Evolutionary conservation across 37 sponge, comb jelly and placozoan species (phyloP), one percentile per base, ranked within the genome.

Genomic region (Diacarnus erythraeanus): DNA sequence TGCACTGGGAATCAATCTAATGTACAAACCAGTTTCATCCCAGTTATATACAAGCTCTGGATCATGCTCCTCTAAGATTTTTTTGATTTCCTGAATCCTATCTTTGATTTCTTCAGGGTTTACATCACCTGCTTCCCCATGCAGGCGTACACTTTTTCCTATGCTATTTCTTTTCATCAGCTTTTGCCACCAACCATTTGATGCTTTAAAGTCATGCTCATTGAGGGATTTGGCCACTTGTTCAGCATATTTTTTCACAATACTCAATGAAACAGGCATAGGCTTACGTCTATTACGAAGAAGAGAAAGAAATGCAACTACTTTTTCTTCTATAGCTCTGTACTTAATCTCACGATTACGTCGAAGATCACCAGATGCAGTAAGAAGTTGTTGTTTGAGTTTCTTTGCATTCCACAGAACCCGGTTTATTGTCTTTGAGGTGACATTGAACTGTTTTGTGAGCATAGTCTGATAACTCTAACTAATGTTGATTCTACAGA

Each of bases 201-300:
- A n/a, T 60, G 61, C 61, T 60, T 60, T 60, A 60, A 25, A 60
- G 22, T n/a, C n/a, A n/a, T n/a, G n/a, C n/a, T n/a, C n/a, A n/a
- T n/a, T 25, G 27, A 60, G 61, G 61, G 61, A 60, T 60, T 25
- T 60, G 61, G 61, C 61, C 61, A 60, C 61, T 60, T 60, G 61
- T 60, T 60, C 61, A 60, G 61, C 61, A 60, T 60, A 60, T 25
- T 60, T 25, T n/a, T n/a, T n/a, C n/a, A n/a, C n/a, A n/a, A n/a
- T 60, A 60, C 61, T 60, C 61, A 60, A 60, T 5, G 61, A 60
- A 60, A 60, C 27, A 25, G 61, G 61, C 61, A 60, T 25, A n/a
- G 61, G 61, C 61, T 25, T 60, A 17, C 27, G 22, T 25, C 61
- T 60, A 25, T 60, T 20, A 60, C 22, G 61, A 60, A 60, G 61